Conservation (phyloP, 2,113 vertebrate genomes). For the Colossoma macropomum region DNA sequence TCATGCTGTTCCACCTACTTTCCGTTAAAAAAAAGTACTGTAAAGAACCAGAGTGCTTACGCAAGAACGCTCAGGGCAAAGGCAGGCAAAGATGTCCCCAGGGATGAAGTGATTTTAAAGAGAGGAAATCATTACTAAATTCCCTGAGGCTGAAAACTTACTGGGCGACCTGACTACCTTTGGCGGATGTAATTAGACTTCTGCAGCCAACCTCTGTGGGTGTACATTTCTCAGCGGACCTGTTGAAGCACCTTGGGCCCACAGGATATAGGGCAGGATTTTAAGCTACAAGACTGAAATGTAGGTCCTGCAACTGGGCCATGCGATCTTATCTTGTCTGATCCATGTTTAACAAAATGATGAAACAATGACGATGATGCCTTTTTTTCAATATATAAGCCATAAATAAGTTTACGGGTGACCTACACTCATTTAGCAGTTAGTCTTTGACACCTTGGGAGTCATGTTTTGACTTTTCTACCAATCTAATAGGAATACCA, state of each 20-base stretch:
- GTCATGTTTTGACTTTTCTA: too few species aligned
- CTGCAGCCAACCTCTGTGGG: background rate
- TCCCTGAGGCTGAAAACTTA: background rate
- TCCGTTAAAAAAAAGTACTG: background rate
- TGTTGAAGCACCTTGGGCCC: slow-evolving; percentile 4
- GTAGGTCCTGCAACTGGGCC: background rate
- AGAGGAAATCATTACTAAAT: slow-evolving; percentile 21
- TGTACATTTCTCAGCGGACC: background rate
- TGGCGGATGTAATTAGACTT: slow-evolving; percentile 11
- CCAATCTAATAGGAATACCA: too few species aligned
- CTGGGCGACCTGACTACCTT: background rate
- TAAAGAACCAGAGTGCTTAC: slow-evolving; percentile 11
- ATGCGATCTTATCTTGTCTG: background rate
- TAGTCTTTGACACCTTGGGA: too few species aligned
- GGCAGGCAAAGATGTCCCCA: background rate
- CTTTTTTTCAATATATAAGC: background rate
- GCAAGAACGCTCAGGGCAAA: slow-evolving; percentile 4
- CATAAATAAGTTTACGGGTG: background rate
- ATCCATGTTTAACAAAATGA: background rate
- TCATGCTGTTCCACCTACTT: background rate
- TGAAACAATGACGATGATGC: background rate
- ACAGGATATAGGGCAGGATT: slow-evolving; percentile 6
- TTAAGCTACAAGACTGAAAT: slow-evolving; percentile 2
- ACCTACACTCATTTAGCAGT: too few species aligned
- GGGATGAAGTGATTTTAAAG: slow-evolving; percentile 1